A percentile compares a stretch with the other conserved stretches of the same genome.
These are phyloP conservation scores for Catharus minimus DNA, from an alignment of 2,113 vertebrate genomes.

Conservation along the genomic window DNA sequence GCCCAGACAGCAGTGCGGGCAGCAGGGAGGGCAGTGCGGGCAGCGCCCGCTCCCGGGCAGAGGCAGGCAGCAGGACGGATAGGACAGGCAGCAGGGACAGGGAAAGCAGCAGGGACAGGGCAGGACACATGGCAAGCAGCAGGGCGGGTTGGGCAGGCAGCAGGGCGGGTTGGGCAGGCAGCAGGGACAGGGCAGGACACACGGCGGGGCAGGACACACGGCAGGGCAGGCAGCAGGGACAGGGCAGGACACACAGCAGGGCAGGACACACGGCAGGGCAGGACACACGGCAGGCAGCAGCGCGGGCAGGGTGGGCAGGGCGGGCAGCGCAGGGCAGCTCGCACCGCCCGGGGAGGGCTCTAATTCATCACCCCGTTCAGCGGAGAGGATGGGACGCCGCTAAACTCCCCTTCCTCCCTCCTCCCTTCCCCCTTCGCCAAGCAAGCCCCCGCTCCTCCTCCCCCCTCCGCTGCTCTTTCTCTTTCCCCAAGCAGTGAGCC, in stretches of 20 bases:
- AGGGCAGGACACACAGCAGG: too few species aligned
- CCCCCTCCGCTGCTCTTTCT: conserved; percentile 16
- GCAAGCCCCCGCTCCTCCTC: background rate
- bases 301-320: background rate
- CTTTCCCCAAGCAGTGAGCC: conserved; percentile 42
- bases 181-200: background rate
- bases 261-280: background rate
- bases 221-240: background rate
- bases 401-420: conserved; percentile 46
- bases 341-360: background rate
- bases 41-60: background rate
- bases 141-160: background rate
- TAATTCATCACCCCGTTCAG: background rate
- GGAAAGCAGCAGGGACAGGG: background rate
- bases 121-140: background rate
- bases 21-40: background rate
- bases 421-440: conserved; percentile 10
- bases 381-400: conserved; percentile 26
- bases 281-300: background rate
- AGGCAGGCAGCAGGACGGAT: background rate
- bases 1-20: background rate
- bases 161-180: background rate
- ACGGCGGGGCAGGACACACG: background rate
- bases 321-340: conserved; percentile 15
- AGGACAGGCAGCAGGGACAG: background rate